Conservation (phyloP, 1,140 invertebrate species). For the Caenorhabditis remanei region DNA sequence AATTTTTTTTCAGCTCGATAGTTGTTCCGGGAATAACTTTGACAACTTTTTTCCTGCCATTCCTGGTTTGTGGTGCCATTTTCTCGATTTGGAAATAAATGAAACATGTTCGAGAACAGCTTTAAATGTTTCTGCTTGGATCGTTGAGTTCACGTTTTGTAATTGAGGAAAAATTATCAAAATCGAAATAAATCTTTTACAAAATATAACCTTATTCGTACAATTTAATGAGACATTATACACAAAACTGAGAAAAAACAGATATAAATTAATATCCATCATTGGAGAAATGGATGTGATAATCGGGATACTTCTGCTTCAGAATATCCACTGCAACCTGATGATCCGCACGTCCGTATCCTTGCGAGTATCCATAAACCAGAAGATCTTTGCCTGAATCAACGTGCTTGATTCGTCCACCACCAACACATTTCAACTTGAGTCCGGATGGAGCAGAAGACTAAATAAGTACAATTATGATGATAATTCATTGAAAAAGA, state of each 20-base stretch:
- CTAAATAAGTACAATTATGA: constrained; percentile 34
- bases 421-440: constrained; percentile 85
- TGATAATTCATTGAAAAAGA: neutral
- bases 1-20: too few species aligned
- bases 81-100: too few species aligned
- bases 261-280: constrained; percentile 84
- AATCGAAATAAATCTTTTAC: too few species aligned
- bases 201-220: too few species aligned
- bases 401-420: constrained; percentile 87
- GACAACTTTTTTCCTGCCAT: too few species aligned
- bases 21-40: too few species aligned
- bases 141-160: too few species aligned
- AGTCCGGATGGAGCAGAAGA: constrained; percentile 80
- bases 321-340: constrained; percentile 84
- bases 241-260: neutral
- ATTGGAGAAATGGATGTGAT: constrained; percentile 85
- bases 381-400: constrained; percentile 84
- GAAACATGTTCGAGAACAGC: too few species aligned
- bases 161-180: too few species aligned
- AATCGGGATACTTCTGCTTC: constrained; percentile 84
- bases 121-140: too few species aligned
- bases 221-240: too few species aligned
- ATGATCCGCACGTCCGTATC: constrained; percentile 89
- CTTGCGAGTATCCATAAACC: constrained; percentile 90
- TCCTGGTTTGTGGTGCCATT: too few species aligned